Base-by-base conservation (phyloP, 2,888 invertebrate genomes). In the Myopa testacea region DNA sequence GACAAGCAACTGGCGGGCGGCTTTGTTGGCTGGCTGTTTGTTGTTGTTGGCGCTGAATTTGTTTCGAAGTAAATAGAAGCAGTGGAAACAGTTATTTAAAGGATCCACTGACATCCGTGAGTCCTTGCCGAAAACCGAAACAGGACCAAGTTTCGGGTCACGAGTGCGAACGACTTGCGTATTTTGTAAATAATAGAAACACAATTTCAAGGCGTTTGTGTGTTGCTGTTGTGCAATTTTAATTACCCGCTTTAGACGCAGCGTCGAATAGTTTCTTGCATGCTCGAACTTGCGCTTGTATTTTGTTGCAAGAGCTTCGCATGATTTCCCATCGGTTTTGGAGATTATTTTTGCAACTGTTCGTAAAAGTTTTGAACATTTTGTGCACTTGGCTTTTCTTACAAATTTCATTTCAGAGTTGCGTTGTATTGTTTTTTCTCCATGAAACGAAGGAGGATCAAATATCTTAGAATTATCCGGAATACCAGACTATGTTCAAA, bases 141-240 rank as follows among this genome's bases (percentile, higher is more conserved):
- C 26, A 71, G 58, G 71, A 71, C 60, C 38, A 71, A 71, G 38
- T 71, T 71, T 58, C 38, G 38, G 2, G 26, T 26, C 26, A 26
- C 26, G 26, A 26, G 26, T 26, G 26, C n/a, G 16, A 40, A n/a
- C 60, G 60, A 52, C 71, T 71, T 58, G 71, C 71, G 60, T 37
- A 60, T 71, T 69, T 69, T 71, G 58, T 60, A 71, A 60, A 60
- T 55, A 71, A 45, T 40, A 63, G 38, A 45, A 16, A 40, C 68
- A 68, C 3, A 68, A 16, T 55, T 55, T 14, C 50, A 50, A 14
- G 50, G 10, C 50, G 14, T 50, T 50, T 50, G 50, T 50, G 50
- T 52, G 73, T 62, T 65, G 74, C 63, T 52, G 74, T 65, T 63
- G 67, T 40, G 71, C 71, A 34, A n/a, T 71, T 71, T 71, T 71